Evolutionary conservation across 64 coral and sea anemone genomes (phyloP).

Genomic region (Platygyra sinensis): DNA sequence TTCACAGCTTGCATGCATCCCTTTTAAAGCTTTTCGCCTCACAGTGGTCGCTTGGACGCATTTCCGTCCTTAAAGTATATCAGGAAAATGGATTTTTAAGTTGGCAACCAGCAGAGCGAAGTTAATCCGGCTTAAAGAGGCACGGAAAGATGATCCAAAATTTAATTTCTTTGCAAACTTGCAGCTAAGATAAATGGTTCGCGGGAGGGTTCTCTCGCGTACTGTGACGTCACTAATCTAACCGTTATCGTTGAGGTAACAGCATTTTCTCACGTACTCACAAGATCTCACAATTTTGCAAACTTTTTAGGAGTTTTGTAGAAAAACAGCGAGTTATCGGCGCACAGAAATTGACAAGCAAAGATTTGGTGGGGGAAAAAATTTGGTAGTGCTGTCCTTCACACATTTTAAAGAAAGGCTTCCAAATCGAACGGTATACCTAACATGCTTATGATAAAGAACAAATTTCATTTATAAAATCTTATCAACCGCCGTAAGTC

Average conservation of each 20-base stretch:
- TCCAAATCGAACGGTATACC: too few species aligned
- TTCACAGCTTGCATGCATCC: neutral
- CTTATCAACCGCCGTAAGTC: too few species aligned
- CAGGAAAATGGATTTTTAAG: slow-evolving; percentile 30
- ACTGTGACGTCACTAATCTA: neutral
- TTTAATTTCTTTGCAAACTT: neutral
- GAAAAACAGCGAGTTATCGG: neutral
- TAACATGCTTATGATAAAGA: too few species aligned
- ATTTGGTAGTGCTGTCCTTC: too few species aligned
- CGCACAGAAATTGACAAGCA: too few species aligned
- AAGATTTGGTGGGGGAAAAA: too few species aligned
- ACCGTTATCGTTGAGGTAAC: neutral
- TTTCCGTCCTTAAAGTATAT: slow-evolving; percentile 28
- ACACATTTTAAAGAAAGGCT: too few species aligned
- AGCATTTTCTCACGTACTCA: slow-evolving; percentile 3
- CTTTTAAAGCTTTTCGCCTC: neutral
- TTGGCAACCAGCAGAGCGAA: slow-evolving; percentile 3
- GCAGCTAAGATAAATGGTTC: neutral
- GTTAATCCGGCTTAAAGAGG: slow-evolving; percentile 29
- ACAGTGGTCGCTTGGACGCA: neutral
- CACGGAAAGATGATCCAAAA: slow-evolving; percentile 14
- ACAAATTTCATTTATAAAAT: too few species aligned
- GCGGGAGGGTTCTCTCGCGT: neutral
- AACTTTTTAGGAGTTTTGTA: neutral
- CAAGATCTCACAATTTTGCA: neutral